Evolutionary conservation across 2,888 invertebrate genomes (phyloP), one percentile per base, ranked within the genome.

Genomic region (Rhaphigaster nebulosa): DNA sequence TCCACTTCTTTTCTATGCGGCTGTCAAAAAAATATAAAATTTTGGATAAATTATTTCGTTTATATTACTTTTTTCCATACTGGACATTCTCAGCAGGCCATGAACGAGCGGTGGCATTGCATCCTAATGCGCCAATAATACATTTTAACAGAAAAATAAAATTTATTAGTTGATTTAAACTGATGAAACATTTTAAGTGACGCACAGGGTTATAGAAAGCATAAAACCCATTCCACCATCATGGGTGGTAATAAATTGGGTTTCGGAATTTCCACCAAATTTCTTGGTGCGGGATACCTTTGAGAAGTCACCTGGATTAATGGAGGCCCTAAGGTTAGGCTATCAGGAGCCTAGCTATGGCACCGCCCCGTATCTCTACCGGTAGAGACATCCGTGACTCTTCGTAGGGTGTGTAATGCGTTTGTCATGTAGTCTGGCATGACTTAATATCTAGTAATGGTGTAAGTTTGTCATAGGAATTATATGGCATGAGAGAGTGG

Each of bases 391-490:
- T 76, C 70, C 20, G 34, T 38, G 34, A 2, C 70, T 34, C 70
- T 76, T 76, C 70, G 20, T 38, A 29, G 15, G 23, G 70, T 76
- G 34, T 38, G 70, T 76, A 76, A 76, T 76, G 70, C 70, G 70
- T 76, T 76, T 76, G 70, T 76, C 70, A 76, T 76, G 70, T 76
- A 76, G 34, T 2, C 70, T 8, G 29, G 20, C 70, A 76, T 76
- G 70, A 76, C 34, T 76, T 76, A 76, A 76, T 76, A 76, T 76
- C 70, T 76, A 23, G 70, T 76, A 34, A 76, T 76, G 70, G 38
- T 8, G 3, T 6, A 38, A 76, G 8, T 76, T 76, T 20, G 70
- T 76, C 70, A 76, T 38, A 34, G 29, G 29, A 5, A 29, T 29
- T 65, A 65, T 65, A 29, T 76, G 34, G 34, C 8, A 76, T 34